These are phyloP conservation scores for Chouioia cunea DNA, from an alignment of 2,888 invertebrate genomes.

Conservation along the genomic window DNA sequence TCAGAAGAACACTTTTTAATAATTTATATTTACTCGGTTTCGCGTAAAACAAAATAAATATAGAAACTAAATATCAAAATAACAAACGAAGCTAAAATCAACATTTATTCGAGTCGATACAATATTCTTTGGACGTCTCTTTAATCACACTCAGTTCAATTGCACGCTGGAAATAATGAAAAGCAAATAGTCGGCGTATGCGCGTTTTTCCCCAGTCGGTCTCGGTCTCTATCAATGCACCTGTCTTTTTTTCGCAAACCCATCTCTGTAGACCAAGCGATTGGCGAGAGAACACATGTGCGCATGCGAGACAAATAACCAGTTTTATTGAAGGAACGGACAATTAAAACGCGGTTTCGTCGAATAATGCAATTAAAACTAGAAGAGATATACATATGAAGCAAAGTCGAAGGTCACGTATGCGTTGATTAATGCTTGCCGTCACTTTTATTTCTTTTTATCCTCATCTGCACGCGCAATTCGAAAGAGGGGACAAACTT, in stretches of 20 bases:
- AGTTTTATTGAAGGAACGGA: slow-evolving; percentile 34
- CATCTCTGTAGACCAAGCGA: not conserved
- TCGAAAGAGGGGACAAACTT: slow-evolving; percentile 12
- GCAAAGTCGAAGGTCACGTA: slow-evolving; percentile 42
- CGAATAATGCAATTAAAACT: slow-evolving; percentile 46
- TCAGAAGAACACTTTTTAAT: too few species aligned
- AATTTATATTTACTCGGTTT: too few species aligned
- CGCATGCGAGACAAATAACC: slow-evolving; percentile 19
- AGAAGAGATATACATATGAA: not conserved
- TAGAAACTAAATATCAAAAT: too few species aligned
- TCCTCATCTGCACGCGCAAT: not conserved
- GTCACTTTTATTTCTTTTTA: slow-evolving; percentile 2
- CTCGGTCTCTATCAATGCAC: slow-evolving; percentile 10
- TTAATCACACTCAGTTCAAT: slow-evolving; percentile 13
- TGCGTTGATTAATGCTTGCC: slow-evolving; percentile 42
- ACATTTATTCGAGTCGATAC: not conserved
- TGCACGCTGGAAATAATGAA: slow-evolving; percentile 11
- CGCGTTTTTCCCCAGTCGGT: not conserved
- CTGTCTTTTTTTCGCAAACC: not conserved
- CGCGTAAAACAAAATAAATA: too few species aligned
- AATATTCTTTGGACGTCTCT: not conserved
- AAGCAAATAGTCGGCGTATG: slow-evolving; percentile 9
- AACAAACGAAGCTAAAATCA: too few species aligned
- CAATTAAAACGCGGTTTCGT: slow-evolving; percentile 40
- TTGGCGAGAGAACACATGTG: too few species aligned